Evolutionary conservation across 2,113 vertebrate genomes (phyloP), one percentile per base, ranked within the genome.

Genomic region (Serilophus lunatus): DNA sequence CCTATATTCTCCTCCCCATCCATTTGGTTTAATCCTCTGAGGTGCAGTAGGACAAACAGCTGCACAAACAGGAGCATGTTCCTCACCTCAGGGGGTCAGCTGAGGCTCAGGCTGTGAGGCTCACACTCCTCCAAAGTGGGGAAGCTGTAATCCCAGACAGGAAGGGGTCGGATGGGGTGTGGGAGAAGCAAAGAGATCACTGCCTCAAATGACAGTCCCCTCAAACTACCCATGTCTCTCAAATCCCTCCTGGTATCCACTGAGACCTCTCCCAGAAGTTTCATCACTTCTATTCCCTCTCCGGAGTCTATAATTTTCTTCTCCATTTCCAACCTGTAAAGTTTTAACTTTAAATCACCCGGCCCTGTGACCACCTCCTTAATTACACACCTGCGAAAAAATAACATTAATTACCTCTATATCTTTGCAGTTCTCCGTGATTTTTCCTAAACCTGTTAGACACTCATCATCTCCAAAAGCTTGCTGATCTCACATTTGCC

Each of bases 81-180:
- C 69, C 53, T 63, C 24, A 24, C 33, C 5, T 3, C 0, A 6
- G 22, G 9, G 15, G 2, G 1, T 8, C 5, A 4, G 22, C 51
- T 76, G 45, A 28, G 54, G 26, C 42, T 77, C 40, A 18, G 42
- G 35, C 31, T 72, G 38, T 35, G 36, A 14, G 31, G 22, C 12
- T 81, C 12, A 26, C 28, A 36, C 5, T 20, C 26, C 15, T 77
- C 44, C 35, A 29, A 71, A 71, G 8, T 12, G 18, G 2, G 54
- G 18, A 19, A 75, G 13, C 12, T 72, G 28, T 7, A 78, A 85
- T 57, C 25, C 31, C 57, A 91, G 35, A 54, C 17, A 17, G 9
- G 10, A 90, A 68, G 18, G 8, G 2, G 7, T 49, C 3, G 5
- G 28, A 45, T 18, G 5, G 13, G 12, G 9, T 33, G 26, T 63